phyloP scores from a whole-genome alignment of 1,140 invertebrate genomes.

The Bombus waltoni region DNA sequence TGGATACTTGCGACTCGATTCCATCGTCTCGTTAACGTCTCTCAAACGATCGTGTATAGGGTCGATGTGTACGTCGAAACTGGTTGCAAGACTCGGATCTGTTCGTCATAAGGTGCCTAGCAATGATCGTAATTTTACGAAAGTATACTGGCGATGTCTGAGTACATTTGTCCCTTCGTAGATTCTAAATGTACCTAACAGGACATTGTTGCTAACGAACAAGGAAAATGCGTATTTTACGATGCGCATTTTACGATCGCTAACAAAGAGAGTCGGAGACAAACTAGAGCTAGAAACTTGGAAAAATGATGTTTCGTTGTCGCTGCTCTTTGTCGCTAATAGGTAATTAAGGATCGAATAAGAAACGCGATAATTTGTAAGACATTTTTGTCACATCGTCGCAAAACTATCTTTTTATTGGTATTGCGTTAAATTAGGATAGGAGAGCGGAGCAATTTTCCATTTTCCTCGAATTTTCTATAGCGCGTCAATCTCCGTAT shows the following conservation, averaged over 20 bases:
- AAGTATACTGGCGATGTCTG: conserved; percentile 30
- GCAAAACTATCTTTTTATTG: background rate
- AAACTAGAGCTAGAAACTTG: too few relatives aligned
- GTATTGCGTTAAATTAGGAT: too few relatives aligned
- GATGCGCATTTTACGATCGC: too few relatives aligned
- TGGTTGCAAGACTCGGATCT: conserved; percentile 27
- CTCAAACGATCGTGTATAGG: conserved; percentile 27
- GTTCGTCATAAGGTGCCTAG: conserved; percentile 26
- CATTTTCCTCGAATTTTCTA: background rate
- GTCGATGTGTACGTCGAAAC: conserved; percentile 38
- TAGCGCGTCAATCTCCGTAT: too few relatives aligned
- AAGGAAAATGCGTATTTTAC: background rate
- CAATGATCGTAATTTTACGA: conserved; percentile 51
- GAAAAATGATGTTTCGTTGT: too few relatives aligned
- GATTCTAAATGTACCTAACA: conserved; percentile 24
- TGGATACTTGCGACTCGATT: conserved; percentile 8
- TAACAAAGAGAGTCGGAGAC: too few relatives aligned
- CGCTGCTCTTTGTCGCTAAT: too few relatives aligned
- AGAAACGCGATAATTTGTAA: too few relatives aligned
- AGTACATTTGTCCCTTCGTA: conserved; percentile 20
- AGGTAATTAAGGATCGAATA: too few relatives aligned
- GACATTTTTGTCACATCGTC: background rate
- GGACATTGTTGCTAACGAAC: conserved; percentile 24
- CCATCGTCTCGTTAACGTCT: conserved; percentile 29
- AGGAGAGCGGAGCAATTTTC: background rate